Evolutionary conservation across 2,888 invertebrate genomes (phyloP).

Genomic region (Yponomeuta malinellus): DNA sequence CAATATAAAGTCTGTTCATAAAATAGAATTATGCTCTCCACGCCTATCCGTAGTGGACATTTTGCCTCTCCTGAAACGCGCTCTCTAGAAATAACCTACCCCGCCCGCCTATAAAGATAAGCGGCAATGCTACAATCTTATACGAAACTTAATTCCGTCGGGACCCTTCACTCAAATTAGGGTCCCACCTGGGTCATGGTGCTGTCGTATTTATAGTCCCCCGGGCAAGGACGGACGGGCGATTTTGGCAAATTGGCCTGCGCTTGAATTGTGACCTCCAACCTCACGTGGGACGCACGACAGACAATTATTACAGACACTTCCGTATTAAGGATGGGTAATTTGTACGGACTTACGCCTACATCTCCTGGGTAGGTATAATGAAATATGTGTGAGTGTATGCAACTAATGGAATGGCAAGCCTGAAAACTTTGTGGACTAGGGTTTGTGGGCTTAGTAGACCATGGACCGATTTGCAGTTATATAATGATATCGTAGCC

Average conservation of each 20-base stretch:
- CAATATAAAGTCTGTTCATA: too few relatives aligned
- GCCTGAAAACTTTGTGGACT: too few relatives aligned
- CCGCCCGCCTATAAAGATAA: slow-evolving; percentile 5
- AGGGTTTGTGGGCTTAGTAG: too few relatives aligned
- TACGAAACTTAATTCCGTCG: slow-evolving; percentile 1
- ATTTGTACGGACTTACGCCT: too few relatives aligned
- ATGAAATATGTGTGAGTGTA: too few relatives aligned
- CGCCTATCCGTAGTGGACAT: neutral
- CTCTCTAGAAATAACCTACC: neutral
- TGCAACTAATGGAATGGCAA: too few relatives aligned
- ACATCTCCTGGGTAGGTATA: too few relatives aligned
- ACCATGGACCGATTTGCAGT: too few relatives aligned
- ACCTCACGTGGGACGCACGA: too few relatives aligned
- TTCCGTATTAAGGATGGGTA: too few relatives aligned
- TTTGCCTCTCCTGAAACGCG: neutral
- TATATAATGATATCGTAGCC: too few relatives aligned
- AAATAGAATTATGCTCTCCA: neutral
- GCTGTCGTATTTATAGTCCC: neutral
- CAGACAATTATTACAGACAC: too few relatives aligned
- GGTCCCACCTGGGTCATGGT: slow-evolving; percentile 1
- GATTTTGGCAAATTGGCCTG: neutral
- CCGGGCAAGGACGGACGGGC: neutral
- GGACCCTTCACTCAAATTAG: slow-evolving; percentile 8
- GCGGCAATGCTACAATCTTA: neutral
- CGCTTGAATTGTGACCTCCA: neutral